Conservation (phyloP, 2,888 invertebrate species). For the Melanophora roralis region DNA sequence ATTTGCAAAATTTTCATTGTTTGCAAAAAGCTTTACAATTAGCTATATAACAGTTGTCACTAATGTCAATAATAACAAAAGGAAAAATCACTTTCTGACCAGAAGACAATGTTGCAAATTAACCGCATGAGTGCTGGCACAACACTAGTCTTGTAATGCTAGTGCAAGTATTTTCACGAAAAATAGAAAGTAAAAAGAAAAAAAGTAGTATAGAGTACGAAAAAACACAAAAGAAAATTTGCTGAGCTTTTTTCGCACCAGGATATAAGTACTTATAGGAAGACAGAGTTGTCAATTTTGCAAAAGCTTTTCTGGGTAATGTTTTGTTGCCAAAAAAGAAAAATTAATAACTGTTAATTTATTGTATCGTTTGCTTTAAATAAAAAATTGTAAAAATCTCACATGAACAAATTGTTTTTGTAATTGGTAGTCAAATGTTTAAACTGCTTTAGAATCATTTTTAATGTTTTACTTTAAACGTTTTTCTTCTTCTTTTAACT, state of each 20-base stretch:
- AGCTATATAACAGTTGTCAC: constrained; percentile 4
- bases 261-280: neutral
- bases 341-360: neutral
- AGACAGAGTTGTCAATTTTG: constrained; percentile 44
- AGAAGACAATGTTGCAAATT: constrained; percentile 62
- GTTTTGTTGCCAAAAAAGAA: neutral
- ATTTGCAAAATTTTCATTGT: constrained; percentile 11
- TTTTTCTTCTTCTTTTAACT: neutral
- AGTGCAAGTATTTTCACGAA: constrained; percentile 62
- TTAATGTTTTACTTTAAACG: neutral
- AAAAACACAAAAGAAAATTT: neutral
- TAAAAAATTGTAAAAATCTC: no score
- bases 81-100: constrained; percentile 53
- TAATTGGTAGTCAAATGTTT: neutral
- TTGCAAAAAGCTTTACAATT: constrained; percentile 25
- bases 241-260: constrained; percentile 11
- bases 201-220: neutral
- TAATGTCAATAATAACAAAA: constrained; percentile 29
- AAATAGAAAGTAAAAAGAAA: neutral
- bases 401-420: no score
- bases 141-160: constrained; percentile 70
- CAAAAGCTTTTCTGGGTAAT: neutral
- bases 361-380: neutral
- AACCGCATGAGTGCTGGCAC: constrained; percentile 74
- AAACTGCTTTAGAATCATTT: neutral